Conservation (phyloP, 2,113 vertebrate species). For the Heterocephalus glaber region DNA sequence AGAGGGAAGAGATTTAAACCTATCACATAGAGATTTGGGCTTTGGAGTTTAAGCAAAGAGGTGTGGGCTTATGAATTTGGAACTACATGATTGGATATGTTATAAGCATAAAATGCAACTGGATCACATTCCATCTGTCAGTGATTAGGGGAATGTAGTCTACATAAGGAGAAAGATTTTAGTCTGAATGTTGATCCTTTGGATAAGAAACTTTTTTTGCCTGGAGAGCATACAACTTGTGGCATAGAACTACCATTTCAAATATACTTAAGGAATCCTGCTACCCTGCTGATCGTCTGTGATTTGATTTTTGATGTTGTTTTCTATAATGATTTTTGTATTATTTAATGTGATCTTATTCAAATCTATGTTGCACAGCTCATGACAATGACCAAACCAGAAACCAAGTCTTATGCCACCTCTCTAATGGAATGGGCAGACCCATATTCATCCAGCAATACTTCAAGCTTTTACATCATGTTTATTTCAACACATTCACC, state of each 20-base stretch:
- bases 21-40: neutral
- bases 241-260: neutral
- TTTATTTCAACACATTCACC: neutral
- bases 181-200: neutral
- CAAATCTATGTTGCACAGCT: neutral
- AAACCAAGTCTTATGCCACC: neutral
- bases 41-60: slow-evolving; percentile 17
- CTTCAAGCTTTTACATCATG: neutral
- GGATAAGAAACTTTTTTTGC: neutral
- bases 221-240: neutral
- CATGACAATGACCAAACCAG: neutral
- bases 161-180: neutral
- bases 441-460: neutral
- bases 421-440: neutral
- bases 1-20: neutral
- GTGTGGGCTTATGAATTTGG: neutral
- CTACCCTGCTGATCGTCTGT: neutral
- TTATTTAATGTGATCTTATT: neutral
- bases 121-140: neutral
- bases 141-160: neutral
- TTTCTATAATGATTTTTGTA: neutral
- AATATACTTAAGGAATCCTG: neutral
- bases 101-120: neutral
- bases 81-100: neutral
- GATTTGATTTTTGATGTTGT: neutral